These are phyloP conservation scores for Pemphigus obesinymphae DNA, from an alignment of 1,140 invertebrate species.

Conservation along the genomic window DNA sequence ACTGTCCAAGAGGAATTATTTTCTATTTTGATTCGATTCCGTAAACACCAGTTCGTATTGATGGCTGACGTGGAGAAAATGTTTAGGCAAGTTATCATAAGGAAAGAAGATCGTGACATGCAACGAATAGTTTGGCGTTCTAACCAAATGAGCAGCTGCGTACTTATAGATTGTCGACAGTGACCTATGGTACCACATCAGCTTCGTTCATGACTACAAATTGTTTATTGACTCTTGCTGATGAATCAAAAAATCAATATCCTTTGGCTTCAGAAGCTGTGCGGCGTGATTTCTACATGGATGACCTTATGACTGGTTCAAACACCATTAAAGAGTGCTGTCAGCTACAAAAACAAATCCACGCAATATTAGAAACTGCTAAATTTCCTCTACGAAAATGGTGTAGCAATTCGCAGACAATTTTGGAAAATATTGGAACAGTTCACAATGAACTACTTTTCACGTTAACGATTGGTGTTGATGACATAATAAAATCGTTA, in stretches of 20 bases:
- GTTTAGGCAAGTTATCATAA: neutral
- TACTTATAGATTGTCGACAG: neutral
- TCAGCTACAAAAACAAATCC: neutral
- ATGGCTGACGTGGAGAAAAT: neutral
- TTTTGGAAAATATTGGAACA: too few relatives aligned
- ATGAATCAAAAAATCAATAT: neutral
- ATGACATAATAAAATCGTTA: neutral
- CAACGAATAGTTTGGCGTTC: neutral
- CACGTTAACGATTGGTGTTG: neutral
- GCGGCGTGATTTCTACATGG: neutral
- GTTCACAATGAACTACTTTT: neutral
- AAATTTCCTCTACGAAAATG: too few relatives aligned
- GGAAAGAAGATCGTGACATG: neutral
- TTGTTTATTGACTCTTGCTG: neutral
- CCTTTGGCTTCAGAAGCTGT: neutral
- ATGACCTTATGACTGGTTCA: neutral
- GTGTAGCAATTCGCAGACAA: too few relatives aligned
- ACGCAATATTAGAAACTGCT: neutral
- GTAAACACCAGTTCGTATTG: neutral
- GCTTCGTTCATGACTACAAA: too few relatives aligned
- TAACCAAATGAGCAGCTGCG: neutral
- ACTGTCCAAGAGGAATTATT: conserved; percentile 8
- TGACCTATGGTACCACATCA: too few relatives aligned
- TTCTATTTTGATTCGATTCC: neutral
- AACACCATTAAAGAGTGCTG: neutral